A percentile compares a stretch with the other conserved stretches of the same genome.
Evolutionary conservation across 2,113 vertebrate genomes (phyloP).

Genomic region (Syngnathoides biaculeatus): DNA sequence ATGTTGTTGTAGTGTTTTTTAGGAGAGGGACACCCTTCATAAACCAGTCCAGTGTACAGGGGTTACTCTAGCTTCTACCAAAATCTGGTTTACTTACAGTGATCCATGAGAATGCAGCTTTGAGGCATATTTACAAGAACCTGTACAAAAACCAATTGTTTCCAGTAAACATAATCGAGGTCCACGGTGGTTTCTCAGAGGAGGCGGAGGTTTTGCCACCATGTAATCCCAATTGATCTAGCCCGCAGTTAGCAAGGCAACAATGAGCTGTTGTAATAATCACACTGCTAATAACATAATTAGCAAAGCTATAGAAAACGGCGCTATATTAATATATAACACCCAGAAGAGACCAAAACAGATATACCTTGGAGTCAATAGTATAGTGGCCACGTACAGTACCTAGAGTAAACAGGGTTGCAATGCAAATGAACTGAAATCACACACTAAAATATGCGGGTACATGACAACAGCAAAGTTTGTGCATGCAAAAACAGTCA

Average conservation of each 20-base stretch:
- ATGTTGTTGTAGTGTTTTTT: not conserved
- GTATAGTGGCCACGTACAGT: slow-evolving; percentile 1
- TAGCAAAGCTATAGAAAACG: slow-evolving; percentile 52
- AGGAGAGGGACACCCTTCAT: not conserved
- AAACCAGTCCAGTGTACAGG: slow-evolving; percentile 9
- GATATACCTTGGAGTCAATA: slow-evolving; percentile 1
- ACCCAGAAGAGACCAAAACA: slow-evolving; percentile 5
- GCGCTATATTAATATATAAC: slow-evolving; percentile 35
- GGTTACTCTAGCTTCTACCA: slow-evolving; percentile 15
- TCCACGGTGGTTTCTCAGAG: slow-evolving; percentile 29
- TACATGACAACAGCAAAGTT: not conserved
- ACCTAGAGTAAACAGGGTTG: not conserved
- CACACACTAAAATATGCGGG: not conserved
- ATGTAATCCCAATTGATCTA: slow-evolving; percentile 38
- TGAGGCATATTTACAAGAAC: slow-evolving; percentile 2
- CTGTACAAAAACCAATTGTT: slow-evolving; percentile 17
- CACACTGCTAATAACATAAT: slow-evolving; percentile 67
- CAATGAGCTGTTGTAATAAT: slow-evolving; percentile 66
- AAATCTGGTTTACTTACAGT: slow-evolving; percentile 3
- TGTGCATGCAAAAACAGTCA: not conserved
- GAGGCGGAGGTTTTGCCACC: slow-evolving; percentile 33
- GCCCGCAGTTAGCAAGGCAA: slow-evolving; percentile 44
- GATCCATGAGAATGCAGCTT: slow-evolving; percentile 7
- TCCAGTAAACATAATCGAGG: slow-evolving; percentile 14
- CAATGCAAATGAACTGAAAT: not conserved